phyloP scores from a whole-genome alignment of 2,888 invertebrate genomes.

The Clepsis dumicolana region DNA sequence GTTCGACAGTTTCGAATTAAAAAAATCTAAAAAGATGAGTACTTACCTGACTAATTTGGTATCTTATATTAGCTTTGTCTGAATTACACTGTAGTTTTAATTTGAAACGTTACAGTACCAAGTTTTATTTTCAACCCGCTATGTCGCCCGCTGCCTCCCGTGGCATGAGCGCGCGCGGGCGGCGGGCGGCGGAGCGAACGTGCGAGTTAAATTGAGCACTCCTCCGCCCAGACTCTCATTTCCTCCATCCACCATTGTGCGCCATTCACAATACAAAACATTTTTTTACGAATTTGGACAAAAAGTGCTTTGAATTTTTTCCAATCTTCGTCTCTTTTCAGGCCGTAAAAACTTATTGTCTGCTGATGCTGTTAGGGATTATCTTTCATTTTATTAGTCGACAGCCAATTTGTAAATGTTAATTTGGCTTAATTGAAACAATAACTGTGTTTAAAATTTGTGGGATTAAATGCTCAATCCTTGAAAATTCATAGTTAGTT shows the following conservation, averaged over 20 bases:
- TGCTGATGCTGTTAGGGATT: conserved; percentile 46
- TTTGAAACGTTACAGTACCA: too few relatives aligned
- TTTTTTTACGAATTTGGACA: conserved; percentile 83
- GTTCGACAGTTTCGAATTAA: too few relatives aligned
- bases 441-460: conserved; percentile 21
- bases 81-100: too few relatives aligned
- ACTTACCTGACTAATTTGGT: too few relatives aligned
- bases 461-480: conserved; percentile 10
- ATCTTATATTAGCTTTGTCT: too few relatives aligned
- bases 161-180: conserved; percentile 51
- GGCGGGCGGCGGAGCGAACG: conserved; percentile 52
- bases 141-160: conserved; percentile 25
- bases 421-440: conserved; percentile 18
- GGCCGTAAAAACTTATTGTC: conserved; percentile 79
- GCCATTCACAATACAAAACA: conserved; percentile 85
- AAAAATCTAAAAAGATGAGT: too few relatives aligned
- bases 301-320: conserved; percentile 84
- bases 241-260: conserved; percentile 83
- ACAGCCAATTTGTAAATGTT: conserved; percentile 1
- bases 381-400: conserved; percentile 21
- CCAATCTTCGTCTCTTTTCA: conserved; percentile 84
- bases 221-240: conserved; percentile 84
- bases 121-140: neutral
- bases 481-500: neutral
- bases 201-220: conserved; percentile 82